phyloP scores from a whole-genome alignment of 2,888 invertebrate genomes.

The Osmoderma eremita region DNA sequence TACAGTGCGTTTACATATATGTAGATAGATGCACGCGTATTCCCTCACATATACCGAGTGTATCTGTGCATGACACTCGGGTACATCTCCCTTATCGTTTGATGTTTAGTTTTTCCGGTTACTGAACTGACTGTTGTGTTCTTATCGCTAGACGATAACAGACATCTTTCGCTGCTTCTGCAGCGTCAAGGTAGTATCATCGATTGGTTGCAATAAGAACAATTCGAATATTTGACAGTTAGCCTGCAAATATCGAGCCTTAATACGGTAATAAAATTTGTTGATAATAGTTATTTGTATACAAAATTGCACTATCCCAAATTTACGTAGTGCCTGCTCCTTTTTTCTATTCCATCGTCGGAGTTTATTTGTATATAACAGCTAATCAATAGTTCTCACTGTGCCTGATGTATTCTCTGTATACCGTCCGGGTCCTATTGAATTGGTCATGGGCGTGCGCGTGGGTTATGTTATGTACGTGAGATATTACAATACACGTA shows the following conservation, averaged over 20 bases:
- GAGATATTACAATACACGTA: background rate
- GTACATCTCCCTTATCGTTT: background rate
- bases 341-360: background rate
- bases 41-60: background rate
- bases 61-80: too few relatives aligned
- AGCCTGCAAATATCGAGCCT: background rate
- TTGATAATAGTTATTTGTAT: too few relatives aligned
- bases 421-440: constrained; percentile 53
- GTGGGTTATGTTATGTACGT: constrained; percentile 17
- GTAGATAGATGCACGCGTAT: background rate
- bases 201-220: constrained; percentile 7
- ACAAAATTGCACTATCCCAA: background rate
- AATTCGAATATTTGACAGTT: constrained; percentile 27
- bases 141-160: too few relatives aligned
- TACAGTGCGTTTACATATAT: background rate
- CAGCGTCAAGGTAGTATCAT: background rate
- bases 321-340: background rate
- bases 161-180: too few relatives aligned
- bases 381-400: constrained; percentile 58
- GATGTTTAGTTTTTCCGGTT: constrained; percentile 15
- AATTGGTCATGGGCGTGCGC: constrained; percentile 45
- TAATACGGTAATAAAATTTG: too few relatives aligned
- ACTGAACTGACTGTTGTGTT: background rate
- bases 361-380: background rate
- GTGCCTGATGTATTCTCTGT: constrained; percentile 56